Base-by-base conservation (phyloP, 2,797 vertebrate genomes). In the Melanotaenia trifasciata region DNA sequence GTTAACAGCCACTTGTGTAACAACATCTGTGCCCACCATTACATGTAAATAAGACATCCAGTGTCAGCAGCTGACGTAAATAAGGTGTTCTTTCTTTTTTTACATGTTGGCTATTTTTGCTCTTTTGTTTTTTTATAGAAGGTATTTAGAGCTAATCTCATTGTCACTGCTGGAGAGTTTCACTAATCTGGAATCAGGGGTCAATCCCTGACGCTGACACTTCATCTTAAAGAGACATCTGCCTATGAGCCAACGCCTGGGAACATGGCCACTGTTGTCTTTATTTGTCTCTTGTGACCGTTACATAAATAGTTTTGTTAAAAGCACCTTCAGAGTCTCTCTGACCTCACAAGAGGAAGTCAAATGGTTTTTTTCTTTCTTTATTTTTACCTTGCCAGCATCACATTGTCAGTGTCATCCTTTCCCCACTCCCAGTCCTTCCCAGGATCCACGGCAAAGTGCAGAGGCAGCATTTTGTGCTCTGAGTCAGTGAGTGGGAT, bases 351-450 rank as follows among this genome's bases (percentile, higher is more conserved):
- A 14, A n/a, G 56, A 26, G 11, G 9, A 30, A 24, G 26, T 51
- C 2, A 4, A 3, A 16, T 10, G 12, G 4, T 5, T 5, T 56
- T 16, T 3, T 51, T 35, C 1, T 14, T 20, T 20, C 1, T 22
- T 9, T 10, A 14, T 18, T 24, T 32, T 38, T 70, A 98, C 98
- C 97, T 97, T 66, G 98, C 98, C 85, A 99, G 85, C 83, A 93
- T 96, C 87, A 97, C 96, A 0, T 98, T 98, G 94, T 98, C 96
- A 0, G 64, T 81, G 89, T 99, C 97, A 4, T 99, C 96, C 65
- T 95, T 97, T 0, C 96, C 97, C 98, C 98, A 99, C 79, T 99
- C 96, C 98, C 98, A 99, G 5, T 96, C 96, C 78, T 95, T 96
- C 36, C 98, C 98, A 0, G 98, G 98, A 65, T 99, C 98, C 89